phyloP scores from a whole-genome alignment of 2,888 invertebrate genomes.

The Cheiracanthium punctorium region DNA sequence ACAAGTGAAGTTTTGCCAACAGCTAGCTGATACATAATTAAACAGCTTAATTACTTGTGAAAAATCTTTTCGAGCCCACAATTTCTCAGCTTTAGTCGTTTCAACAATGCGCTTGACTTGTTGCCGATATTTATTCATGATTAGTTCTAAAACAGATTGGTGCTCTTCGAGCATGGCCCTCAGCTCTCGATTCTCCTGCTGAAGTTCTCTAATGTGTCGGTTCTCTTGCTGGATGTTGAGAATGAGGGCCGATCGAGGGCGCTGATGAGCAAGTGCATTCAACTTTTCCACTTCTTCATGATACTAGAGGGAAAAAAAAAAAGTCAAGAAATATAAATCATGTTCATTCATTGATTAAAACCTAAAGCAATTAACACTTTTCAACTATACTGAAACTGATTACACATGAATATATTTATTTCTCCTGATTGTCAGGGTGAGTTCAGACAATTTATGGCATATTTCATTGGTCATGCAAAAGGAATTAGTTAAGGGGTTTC shows the following conservation, averaged over 20 bases:
- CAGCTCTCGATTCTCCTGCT: constrained; percentile 93
- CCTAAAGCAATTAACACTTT: too few species aligned
- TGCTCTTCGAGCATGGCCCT: constrained; percentile 93
- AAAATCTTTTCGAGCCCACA: constrained; percentile 56
- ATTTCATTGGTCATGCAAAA: too few species aligned
- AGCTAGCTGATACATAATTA: too few species aligned
- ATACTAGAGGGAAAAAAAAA: constrained; percentile 80
- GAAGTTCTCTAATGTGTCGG: constrained; percentile 90
- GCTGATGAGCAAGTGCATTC: constrained; percentile 91
- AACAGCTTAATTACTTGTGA: constrained; percentile 14
- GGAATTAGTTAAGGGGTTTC: too few species aligned
- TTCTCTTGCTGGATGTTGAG: constrained; percentile 94
- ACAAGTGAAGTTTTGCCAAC: too few species aligned
- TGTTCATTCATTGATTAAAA: too few species aligned
- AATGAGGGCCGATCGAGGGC: constrained; percentile 92
- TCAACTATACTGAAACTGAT: too few species aligned
- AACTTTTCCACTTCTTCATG: constrained; percentile 93
- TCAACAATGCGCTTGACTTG: constrained; percentile 67
- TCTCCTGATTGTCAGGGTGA: too few species aligned
- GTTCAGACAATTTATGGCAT: too few species aligned
- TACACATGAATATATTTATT: too few species aligned
- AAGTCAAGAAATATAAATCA: too few species aligned
- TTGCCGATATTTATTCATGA: constrained; percentile 91
- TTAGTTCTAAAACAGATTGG: constrained; percentile 92
- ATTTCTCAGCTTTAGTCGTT: constrained; percentile 49